phyloP scores from a whole-genome alignment of 2,797 vertebrate genomes.

The Paedocypris micromegethes region DNA sequence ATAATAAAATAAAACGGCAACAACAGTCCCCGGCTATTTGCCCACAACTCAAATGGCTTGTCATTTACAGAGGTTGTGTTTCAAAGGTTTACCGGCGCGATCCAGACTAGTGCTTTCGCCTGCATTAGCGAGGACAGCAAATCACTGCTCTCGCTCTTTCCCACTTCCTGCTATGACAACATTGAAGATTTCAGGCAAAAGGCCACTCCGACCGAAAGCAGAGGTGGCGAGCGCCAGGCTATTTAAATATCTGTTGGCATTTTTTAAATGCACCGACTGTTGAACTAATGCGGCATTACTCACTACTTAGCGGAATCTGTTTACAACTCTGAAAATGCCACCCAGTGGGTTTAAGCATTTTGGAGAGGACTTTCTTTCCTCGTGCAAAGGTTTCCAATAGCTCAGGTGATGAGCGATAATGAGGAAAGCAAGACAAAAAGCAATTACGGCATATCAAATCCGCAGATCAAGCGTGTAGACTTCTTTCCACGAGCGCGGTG shows the following conservation, averaged over 20 bases:
- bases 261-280: conserved; percentile 26
- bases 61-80: conserved; percentile 31
- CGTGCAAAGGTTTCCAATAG: conserved; percentile 23
- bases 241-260: conserved; percentile 23
- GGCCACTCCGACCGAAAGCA: conserved; percentile 40
- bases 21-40: conserved; percentile 8
- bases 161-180: conserved; percentile 31
- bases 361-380: background rate
- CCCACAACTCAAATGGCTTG: conserved; percentile 30
- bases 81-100: conserved; percentile 42
- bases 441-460: conserved; percentile 41
- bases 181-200: conserved; percentile 36
- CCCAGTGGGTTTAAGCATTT: conserved; percentile 17
- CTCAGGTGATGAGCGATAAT: conserved; percentile 43
- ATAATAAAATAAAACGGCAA: conserved; percentile 4
- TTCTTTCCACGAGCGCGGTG: background rate
- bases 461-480: conserved; percentile 26
- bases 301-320: conserved; percentile 23
- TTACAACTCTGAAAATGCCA: conserved; percentile 38
- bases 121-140: conserved; percentile 66
- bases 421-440: conserved; percentile 33
- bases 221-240: conserved; percentile 27
- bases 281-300: conserved; percentile 30
- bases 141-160: conserved; percentile 53
- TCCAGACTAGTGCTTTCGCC: conserved; percentile 49